phyloP scores from a whole-genome alignment of 1,140 invertebrate genomes.

The Asobara japonica region DNA sequence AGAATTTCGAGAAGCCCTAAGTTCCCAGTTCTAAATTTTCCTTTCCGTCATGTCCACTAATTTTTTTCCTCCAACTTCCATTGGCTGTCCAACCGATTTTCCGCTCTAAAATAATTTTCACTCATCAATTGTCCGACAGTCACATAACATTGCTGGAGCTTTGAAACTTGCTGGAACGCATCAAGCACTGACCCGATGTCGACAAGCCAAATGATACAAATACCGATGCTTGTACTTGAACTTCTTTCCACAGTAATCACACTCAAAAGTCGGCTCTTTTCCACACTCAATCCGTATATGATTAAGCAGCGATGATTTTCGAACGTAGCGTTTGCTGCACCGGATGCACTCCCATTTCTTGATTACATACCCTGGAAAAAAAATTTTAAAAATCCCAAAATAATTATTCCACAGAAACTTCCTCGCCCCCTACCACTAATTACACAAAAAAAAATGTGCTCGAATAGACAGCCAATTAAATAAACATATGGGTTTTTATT shows the following conservation, averaged over 20 bases:
- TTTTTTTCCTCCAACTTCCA: too few relatives aligned
- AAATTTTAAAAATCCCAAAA: constrained; percentile 6
- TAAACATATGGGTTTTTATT: too few relatives aligned
- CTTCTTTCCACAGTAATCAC: constrained; percentile 65
- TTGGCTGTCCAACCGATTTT: too few relatives aligned
- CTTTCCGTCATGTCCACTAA: too few relatives aligned
- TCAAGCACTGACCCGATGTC: not conserved
- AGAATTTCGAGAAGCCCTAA: too few relatives aligned
- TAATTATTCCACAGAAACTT: not conserved
- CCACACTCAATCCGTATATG: constrained; percentile 70
- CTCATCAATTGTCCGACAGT: too few relatives aligned
- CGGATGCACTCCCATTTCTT: constrained; percentile 55
- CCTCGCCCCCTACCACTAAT: not conserved
- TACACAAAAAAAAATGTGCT: not conserved
- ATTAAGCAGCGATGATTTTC: constrained; percentile 64
- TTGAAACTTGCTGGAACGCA: too few relatives aligned
- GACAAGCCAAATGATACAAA: constrained; percentile 53
- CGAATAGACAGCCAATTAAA: not conserved
- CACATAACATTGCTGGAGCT: constrained; percentile 49
- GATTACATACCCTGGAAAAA: constrained; percentile 29
- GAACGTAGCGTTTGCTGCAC: constrained; percentile 64
- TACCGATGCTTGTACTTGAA: constrained; percentile 68
- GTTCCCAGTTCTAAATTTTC: too few relatives aligned
- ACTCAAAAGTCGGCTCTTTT: constrained; percentile 67
- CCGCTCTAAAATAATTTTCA: too few relatives aligned